phyloP scores from a whole-genome alignment of 2,888 invertebrate species.

The Scaptomyza cyrtandrae region DNA sequence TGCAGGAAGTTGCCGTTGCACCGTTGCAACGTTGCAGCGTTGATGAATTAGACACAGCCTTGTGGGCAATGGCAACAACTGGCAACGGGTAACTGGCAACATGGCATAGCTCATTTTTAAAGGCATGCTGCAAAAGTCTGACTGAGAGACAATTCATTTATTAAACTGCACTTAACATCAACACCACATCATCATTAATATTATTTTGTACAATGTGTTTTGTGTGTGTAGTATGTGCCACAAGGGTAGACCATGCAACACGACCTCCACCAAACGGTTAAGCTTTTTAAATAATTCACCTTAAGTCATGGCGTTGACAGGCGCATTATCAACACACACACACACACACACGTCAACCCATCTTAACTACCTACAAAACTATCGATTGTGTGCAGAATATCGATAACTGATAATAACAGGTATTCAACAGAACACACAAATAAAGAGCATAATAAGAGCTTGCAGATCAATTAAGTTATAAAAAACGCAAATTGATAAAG shows the following conservation, averaged over 20 bases:
- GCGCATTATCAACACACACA: constrained; percentile 13
- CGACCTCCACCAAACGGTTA: constrained; percentile 30
- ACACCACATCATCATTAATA: constrained; percentile 83
- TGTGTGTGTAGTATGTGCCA: constrained; percentile 13
- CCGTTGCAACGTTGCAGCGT: constrained; percentile 28
- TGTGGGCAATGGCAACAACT: constrained; percentile 41
- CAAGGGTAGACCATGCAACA: constrained; percentile 34
- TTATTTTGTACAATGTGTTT: constrained; percentile 12
- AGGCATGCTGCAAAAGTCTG: constrained; percentile 34
- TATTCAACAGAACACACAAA: too few relatives aligned
- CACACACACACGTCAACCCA: not conserved
- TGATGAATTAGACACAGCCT: constrained; percentile 71
- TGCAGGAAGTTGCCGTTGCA: constrained; percentile 71
- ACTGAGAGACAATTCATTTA: constrained; percentile 81
- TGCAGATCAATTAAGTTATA: too few relatives aligned
- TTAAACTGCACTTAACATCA: constrained; percentile 84
- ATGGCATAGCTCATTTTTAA: constrained; percentile 60
- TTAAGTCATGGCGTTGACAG: constrained; percentile 21
- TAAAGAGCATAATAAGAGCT: too few relatives aligned
- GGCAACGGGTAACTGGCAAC: constrained; percentile 30
- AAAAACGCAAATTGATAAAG: too few relatives aligned
- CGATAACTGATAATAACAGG: not conserved
- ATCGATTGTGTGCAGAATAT: not conserved
- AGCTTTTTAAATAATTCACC: constrained; percentile 30
- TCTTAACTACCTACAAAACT: not conserved